Conservation (phyloP, 2,797 vertebrate species). For the Huso huso region DNA sequence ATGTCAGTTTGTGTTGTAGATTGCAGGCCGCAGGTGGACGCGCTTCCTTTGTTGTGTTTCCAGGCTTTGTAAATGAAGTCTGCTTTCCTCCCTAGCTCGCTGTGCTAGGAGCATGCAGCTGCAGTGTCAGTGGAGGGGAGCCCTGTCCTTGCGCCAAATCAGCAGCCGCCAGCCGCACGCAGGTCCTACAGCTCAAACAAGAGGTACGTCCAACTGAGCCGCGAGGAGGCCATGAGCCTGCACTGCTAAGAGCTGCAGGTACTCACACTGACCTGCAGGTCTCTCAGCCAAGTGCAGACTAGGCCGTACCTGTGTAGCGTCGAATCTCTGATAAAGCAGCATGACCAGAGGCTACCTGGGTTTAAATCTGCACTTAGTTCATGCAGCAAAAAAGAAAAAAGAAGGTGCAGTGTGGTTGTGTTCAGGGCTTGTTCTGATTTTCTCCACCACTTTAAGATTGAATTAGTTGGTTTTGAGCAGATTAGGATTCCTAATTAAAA, state of each 20-base stretch:
- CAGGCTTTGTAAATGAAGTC: slow-evolving; percentile 14
- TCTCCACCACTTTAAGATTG: too few relatives aligned
- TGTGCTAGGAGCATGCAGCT: slow-evolving; percentile 73
- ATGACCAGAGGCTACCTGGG: too few relatives aligned
- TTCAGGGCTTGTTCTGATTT: too few relatives aligned
- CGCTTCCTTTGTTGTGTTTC: slow-evolving; percentile 10
- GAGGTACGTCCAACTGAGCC: slow-evolving; percentile 55
- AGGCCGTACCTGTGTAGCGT: too few relatives aligned
- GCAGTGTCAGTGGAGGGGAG: slow-evolving; percentile 38
- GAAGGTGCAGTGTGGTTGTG: too few relatives aligned
- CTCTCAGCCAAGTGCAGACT: not conserved
- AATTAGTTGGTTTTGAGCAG: too few relatives aligned
- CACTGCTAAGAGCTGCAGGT: not conserved
- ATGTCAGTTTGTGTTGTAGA: too few relatives aligned
- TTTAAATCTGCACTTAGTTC: too few relatives aligned
- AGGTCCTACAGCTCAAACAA: slow-evolving; percentile 67
- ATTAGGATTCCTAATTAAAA: too few relatives aligned
- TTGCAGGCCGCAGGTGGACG: not conserved
- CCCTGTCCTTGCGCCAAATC: slow-evolving; percentile 72
- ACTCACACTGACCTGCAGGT: not conserved
- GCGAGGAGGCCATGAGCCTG: too few relatives aligned
- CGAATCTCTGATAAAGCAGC: too few relatives aligned
- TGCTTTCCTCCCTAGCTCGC: slow-evolving; percentile 57
- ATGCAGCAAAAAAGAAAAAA: too few relatives aligned
- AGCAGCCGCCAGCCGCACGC: slow-evolving; percentile 67